Base-by-base conservation (phyloP, 2,113 vertebrate genomes). In the Coryphaenoides rupestris region DNA sequence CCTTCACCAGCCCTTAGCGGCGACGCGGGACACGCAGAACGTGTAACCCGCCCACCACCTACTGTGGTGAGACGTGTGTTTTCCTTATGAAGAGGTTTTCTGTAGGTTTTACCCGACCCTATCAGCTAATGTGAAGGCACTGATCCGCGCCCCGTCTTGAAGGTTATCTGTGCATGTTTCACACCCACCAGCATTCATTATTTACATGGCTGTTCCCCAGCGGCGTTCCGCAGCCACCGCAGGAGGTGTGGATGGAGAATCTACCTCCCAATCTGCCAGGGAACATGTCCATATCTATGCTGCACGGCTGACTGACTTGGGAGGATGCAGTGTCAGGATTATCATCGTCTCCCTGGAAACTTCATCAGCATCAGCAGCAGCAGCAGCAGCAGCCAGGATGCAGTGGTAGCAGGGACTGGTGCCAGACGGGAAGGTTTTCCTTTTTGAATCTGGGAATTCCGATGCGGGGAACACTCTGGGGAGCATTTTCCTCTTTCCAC, bases 141-240 rank as follows among this genome's bases (percentile, higher is more conserved):
- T 85, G 84, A 90, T 88, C 87, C 84, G 74, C 60, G 62, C 69
- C 86, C n/a, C 82, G 85, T 87, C 82, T 82, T 87, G 87, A 91
- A 91, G 88, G 88, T 90, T 89, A 90, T 89, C 88, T 77, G 83
- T 79, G 78, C 80, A 81, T 89, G 84, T 87, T 88, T 86, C 81
- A 82, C 76, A 80, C 83, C 88, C 74, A 80, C 79, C 76, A 78
- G 78, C 85, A 84, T 89, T 84, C 79, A 84, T 88, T 89, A 89
- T 89, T 90, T 89, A 88, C 83, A 89, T 84, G 81, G 83, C 81
- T 63, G 81, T 77, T 86, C 81, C 82, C 80, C 62, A 2, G 78
- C 84, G 84, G 80, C 74, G 73, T 56, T n/a, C n/a, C n/a, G n/a
- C 70, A 65, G 76, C 71, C 79, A 68, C 83, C 75, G 73, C 80